Evolutionary conservation across 2,113 vertebrate genomes (phyloP).

Genomic region (Heterotilapia buettikoferi): DNA sequence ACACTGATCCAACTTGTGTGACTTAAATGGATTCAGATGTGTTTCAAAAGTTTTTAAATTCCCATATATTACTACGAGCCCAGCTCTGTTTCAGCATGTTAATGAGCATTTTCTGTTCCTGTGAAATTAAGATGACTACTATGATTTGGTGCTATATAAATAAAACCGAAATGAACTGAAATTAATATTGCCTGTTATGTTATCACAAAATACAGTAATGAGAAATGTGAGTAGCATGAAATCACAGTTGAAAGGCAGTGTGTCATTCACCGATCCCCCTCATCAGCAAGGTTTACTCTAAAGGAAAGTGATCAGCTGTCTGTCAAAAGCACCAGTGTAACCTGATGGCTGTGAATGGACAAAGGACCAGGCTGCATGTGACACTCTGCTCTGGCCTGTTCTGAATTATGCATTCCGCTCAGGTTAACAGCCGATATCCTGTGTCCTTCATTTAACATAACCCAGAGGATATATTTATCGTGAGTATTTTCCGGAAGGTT

Average conservation of each 20-base stretch:
- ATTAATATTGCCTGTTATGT: neutral
- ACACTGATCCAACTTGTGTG: neutral
- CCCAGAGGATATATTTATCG: conserved; percentile 66
- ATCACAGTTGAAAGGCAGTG: neutral
- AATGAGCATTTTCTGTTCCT: neutral
- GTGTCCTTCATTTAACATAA: conserved; percentile 73
- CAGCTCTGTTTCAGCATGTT: neutral
- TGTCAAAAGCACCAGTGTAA: conserved; percentile 49
- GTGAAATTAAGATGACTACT: neutral
- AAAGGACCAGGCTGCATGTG: conserved; percentile 41
- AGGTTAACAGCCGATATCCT: conserved; percentile 77
- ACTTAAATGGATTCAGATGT: neutral
- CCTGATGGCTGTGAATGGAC: conserved; percentile 53
- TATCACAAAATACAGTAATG: neutral
- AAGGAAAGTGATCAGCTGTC: conserved; percentile 37
- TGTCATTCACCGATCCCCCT: neutral
- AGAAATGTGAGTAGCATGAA: neutral
- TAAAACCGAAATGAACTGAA: neutral
- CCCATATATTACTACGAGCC: neutral
- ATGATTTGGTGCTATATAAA: neutral
- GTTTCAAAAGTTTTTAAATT: neutral
- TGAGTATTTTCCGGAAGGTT: conserved; percentile 19
- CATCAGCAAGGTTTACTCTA: neutral
- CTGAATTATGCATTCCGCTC: conserved; percentile 92
- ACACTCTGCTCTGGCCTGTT: conserved; percentile 62